Base-by-base conservation (phyloP, 2,888 invertebrate species). In the Hirtodrosophila alboralis region DNA sequence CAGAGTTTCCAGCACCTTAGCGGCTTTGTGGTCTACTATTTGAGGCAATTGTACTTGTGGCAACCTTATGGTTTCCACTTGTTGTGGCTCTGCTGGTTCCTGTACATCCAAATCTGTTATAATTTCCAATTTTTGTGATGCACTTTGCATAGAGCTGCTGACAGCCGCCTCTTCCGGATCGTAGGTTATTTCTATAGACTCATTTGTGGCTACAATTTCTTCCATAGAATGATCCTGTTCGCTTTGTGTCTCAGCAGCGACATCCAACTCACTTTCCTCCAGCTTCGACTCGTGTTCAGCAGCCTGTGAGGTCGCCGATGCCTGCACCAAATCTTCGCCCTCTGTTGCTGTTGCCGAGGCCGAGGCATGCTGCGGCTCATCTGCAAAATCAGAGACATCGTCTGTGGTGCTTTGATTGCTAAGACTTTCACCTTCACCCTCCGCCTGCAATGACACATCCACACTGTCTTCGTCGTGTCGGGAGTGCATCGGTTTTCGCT, bases 401-500 rank as follows among this genome's bases (percentile, higher is more conserved):
- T 90, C 87, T 1, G 90, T 86, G 14, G 91, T 90, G 58, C 89
- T 89, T 59, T 91, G 89, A 56, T 90, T 89, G 31, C 84, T 86
- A 3, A 87, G 58, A 44, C 88, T 89, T 30, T 76, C 74, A 1
- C 71, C 58, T 4, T 67, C 54, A 1, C 41, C 49, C 7, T 48
- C 37, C 16, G 61, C 33, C 1, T 21, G 28, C 4, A 10, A 8
- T 3, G 56, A 38, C 3, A 1, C 10, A 5, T 68, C 57, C 5
- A 13, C 41, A 4, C 18, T 10, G 9, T 67, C 63, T 4, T 75
- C 69, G 36, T 75, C 69, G 36, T 88, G 87, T 0, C 68, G 75
- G 0, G 87, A 88, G 38, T 84, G 84, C 9, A 74, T 47, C 0
- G 64, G 36, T 4, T 84, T 74, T 3, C 18, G 47, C 14, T 74